Conservation (phyloP, 2,888 invertebrate species). For the Watsonalla binaria region DNA sequence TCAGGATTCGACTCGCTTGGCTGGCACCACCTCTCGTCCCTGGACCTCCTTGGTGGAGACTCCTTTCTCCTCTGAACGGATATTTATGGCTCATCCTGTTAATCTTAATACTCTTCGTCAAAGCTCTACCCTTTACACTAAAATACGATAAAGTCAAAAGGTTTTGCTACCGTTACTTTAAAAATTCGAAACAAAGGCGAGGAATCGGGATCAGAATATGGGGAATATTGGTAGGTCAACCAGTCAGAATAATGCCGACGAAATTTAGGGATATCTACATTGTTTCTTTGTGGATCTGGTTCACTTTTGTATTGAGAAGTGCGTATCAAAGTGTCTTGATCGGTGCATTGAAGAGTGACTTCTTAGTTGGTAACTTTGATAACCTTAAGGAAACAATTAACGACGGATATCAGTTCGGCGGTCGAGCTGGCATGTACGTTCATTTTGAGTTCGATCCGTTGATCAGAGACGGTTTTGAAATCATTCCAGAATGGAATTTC, state of each 20-base stretch:
- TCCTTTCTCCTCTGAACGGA: slow-evolving; percentile 52
- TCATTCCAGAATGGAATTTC: slow-evolving; percentile 46
- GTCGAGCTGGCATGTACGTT: slow-evolving; percentile 43
- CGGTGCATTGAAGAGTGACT: slow-evolving; percentile 54
- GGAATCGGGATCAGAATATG: slow-evolving; percentile 48
- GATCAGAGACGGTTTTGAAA: slow-evolving; percentile 40
- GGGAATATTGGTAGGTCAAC: slow-evolving; percentile 56
- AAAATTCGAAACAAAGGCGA: slow-evolving; percentile 37
- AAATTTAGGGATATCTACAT: slow-evolving; percentile 60
- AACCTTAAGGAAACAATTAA: slow-evolving; percentile 45
- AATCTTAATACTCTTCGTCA: slow-evolving; percentile 40
- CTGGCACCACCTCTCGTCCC: slow-evolving; percentile 48
- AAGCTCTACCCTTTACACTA: slow-evolving; percentile 41
- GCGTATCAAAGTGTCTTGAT: slow-evolving; percentile 62
- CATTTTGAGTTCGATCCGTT: slow-evolving; percentile 54
- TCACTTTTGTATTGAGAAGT: slow-evolving; percentile 55
- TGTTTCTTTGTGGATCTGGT: slow-evolving; percentile 56
- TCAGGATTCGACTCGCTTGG: slow-evolving; percentile 53
- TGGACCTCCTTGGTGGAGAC: slow-evolving; percentile 49
- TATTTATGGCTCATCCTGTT: slow-evolving; percentile 53
- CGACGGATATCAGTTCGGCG: slow-evolving; percentile 49
- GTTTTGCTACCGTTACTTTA: slow-evolving; percentile 44
- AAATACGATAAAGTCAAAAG: slow-evolving; percentile 36
- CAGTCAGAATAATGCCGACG: slow-evolving; percentile 43
- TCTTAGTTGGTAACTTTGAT: slow-evolving; percentile 40